Evolutionary conservation across 2,797 vertebrate genomes (phyloP).

Genomic region (Pangasius krempfi): DNA sequence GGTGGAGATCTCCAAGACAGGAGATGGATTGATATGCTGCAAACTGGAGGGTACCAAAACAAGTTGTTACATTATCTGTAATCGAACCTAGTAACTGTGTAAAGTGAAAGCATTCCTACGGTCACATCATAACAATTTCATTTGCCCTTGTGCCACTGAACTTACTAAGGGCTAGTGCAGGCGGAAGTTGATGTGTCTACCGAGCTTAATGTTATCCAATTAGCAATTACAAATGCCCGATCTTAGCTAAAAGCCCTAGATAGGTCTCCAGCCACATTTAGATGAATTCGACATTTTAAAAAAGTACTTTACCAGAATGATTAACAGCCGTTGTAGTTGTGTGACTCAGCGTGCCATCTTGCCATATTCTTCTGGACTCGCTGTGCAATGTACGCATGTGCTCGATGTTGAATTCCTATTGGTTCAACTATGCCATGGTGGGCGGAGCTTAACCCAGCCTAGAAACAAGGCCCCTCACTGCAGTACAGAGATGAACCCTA

Average conservation of each 20-base stretch:
- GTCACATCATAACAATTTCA: neutral
- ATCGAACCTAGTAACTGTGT: neutral
- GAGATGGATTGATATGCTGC: neutral
- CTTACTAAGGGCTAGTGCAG: neutral
- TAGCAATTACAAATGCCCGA: neutral
- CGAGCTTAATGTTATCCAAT: neutral
- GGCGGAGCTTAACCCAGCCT: neutral
- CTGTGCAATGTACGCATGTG: constrained; percentile 32
- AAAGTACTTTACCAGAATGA: constrained; percentile 3
- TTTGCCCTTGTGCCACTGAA: neutral
- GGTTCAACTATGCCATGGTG: neutral
- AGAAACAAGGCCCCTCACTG: neutral
- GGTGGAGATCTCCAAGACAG: neutral
- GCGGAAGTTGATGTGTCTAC: neutral
- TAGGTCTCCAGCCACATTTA: neutral
- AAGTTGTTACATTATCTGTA: neutral
- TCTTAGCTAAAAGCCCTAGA: neutral
- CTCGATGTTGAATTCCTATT: constrained; percentile 8
- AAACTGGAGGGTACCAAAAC: neutral
- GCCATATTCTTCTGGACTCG: neutral
- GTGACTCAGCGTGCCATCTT: neutral
- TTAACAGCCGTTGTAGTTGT: neutral
- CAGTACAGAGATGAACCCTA: neutral
- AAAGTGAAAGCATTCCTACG: neutral
- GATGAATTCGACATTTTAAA: neutral